phyloP scores from a whole-genome alignment of 64 coral and sea anemone genomes.

The Actinia tenebrosa region DNA sequence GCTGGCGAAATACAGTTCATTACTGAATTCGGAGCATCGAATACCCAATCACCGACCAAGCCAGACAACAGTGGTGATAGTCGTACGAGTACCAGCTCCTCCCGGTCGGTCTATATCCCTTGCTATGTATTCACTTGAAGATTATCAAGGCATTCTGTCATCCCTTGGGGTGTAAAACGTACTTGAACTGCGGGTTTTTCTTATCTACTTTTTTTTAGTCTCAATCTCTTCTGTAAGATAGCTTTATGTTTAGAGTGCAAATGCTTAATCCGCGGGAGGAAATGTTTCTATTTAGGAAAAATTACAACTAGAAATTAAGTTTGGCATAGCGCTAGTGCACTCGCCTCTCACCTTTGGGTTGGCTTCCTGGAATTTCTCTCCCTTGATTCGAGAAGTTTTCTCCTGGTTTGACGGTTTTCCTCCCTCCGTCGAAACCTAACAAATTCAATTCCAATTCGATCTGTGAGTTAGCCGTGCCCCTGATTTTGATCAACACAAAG shows the following conservation, averaged over 20 bases:
- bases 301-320: too few species aligned
- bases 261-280: too few species aligned
- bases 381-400: too few species aligned
- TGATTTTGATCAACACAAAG: too few species aligned
- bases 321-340: too few species aligned
- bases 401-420: too few species aligned
- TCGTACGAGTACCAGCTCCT: conserved; percentile 62
- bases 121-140: conserved; percentile 36
- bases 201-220: not conserved
- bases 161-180: conserved; percentile 13
- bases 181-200: not conserved
- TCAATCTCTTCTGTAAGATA: not conserved
- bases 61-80: conserved; percentile 60
- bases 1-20: conserved; percentile 79
- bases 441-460: too few species aligned
- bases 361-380: too few species aligned
- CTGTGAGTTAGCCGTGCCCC: too few species aligned
- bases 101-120: conserved; percentile 88
- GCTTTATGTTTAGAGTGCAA: not conserved
- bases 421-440: too few species aligned
- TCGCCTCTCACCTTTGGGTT: too few species aligned
- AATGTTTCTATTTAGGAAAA: too few species aligned
- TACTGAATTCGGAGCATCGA: conserved; percentile 63
- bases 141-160: conserved; percentile 3
- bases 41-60: conserved; percentile 1